Evolutionary conservation across 2,888 invertebrate genomes (phyloP), one percentile per base, ranked within the genome.

Genomic region (Agriopis marginaria): DNA sequence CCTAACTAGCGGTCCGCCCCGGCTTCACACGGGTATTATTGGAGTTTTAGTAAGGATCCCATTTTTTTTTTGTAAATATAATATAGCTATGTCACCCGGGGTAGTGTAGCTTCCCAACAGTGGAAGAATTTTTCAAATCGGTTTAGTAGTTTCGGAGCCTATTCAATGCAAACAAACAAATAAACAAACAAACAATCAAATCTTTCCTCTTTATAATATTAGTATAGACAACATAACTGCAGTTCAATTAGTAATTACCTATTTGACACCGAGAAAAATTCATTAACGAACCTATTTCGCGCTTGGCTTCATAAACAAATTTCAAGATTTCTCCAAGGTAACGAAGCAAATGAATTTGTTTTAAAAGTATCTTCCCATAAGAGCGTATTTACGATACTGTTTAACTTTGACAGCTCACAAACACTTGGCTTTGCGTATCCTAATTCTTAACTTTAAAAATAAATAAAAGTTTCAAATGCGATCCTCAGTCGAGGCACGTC

Each of bases 381-480:
- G 49, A 14, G 53, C 23, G 53, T 53, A 53, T 53, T 10, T 53
- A 12, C 23, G 47, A 51, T 11, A 59, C 56, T 66, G 56, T 62
- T 63, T 68, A 63, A 60, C 63, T 64, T 64, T 17, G 58, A 59
- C 68, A 14, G 23, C 47, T 45, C 49, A 50, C 68, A 55, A 64
- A 60, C 63, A 53, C 58, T 59, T 55, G 44, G 45, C 44, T 58
- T 45, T 23, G 53, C 68, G 63, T 68, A 61, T 68, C 68, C 68
- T 64, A 68, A 68, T 68, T 68, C 68, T 58, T 63, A 63, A 68
- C 68, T 68, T 63, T 53, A 59, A 68, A 68, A 59, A 68, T 68
- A 68, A 68, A 68, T 68, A 68, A 53, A 67, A 59, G 68, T 68
- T 53, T 51, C 45, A 17, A 68, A 63, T 42, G 66, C 32, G n/a